These are phyloP conservation scores for Dysdera silvatica DNA, from an alignment of 1,140 invertebrate species.

Conservation along the genomic window DNA sequence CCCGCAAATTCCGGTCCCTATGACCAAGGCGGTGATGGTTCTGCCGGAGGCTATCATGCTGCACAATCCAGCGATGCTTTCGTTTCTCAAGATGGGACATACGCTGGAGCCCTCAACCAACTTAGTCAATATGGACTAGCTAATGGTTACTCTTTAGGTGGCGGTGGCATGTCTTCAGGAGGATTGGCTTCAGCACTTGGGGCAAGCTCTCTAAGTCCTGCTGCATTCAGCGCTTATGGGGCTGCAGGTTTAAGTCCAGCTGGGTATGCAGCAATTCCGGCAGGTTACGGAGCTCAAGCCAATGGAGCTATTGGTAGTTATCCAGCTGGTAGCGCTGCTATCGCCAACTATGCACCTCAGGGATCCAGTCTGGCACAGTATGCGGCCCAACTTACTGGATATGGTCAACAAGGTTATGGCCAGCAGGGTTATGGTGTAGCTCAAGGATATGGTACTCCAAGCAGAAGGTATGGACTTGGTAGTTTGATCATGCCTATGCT, in stretches of 20 bases:
- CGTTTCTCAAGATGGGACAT: conserved; percentile 17
- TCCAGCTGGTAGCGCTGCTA: conserved; percentile 12
- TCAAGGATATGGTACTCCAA: conserved; percentile 16
- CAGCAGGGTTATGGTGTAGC: conserved; percentile 13
- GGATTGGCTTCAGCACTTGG: neutral
- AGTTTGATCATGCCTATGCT: conserved; percentile 38
- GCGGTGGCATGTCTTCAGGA: conserved; percentile 1
- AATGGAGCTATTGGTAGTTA: conserved; percentile 11
- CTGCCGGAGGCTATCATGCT: conserved; percentile 8
- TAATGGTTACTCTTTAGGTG: conserved; percentile 9
- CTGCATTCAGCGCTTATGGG: conserved; percentile 9
- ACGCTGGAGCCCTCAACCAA: conserved; percentile 16
- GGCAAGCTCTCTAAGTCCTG: neutral
- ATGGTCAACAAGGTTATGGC: neutral
- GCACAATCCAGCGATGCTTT: conserved; percentile 18
- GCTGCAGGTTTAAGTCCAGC: neutral
- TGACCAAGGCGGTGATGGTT: conserved; percentile 4
- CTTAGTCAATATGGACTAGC: conserved; percentile 20
- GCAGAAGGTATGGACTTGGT: conserved; percentile 33
- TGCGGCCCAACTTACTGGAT: conserved; percentile 24
- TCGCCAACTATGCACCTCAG: conserved; percentile 13
- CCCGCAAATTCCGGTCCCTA: conserved; percentile 16
- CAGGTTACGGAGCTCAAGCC: conserved; percentile 1
- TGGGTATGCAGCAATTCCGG: conserved; percentile 3
- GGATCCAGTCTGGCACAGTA: conserved; percentile 16